These are phyloP conservation scores for Drosophila affinis DNA, from an alignment of 2,888 invertebrate species.

Conservation along the genomic window DNA sequence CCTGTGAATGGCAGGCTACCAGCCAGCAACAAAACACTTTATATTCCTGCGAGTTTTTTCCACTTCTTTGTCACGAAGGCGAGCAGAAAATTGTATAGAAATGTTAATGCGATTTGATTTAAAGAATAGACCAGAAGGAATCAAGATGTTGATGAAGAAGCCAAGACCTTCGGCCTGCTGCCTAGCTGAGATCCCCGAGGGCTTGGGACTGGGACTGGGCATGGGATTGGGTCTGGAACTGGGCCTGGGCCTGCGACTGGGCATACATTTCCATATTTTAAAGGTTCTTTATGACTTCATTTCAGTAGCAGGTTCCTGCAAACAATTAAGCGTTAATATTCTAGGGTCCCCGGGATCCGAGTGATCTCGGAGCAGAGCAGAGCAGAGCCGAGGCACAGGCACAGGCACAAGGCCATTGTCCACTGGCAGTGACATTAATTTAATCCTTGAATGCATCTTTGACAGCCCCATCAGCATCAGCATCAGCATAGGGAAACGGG, in stretches of 20 bases:
- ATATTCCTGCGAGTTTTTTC: slow-evolving; percentile 48
- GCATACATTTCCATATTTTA: slow-evolving; percentile 76
- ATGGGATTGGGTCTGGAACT: no score
- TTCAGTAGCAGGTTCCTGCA: slow-evolving; percentile 54
- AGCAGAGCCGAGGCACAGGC: no score
- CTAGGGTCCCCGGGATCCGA: slow-evolving; percentile 28
- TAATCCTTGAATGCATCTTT: slow-evolving; percentile 80
- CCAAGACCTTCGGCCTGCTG: slow-evolving; percentile 25
- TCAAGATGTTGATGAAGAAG: slow-evolving; percentile 38
- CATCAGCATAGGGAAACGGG: slow-evolving; percentile 24
- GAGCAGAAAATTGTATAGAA: slow-evolving; percentile 76
- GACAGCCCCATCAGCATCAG: slow-evolving; percentile 59
- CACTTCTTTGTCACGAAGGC: slow-evolving; percentile 66
- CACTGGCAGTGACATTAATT: slow-evolving; percentile 78
- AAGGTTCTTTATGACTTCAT: slow-evolving; percentile 74
- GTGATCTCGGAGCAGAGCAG: slow-evolving; percentile 2
- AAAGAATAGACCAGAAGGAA: slow-evolving; percentile 60
- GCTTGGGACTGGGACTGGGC: slow-evolving; percentile 1
- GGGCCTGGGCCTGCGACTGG: slow-evolving; percentile 15
- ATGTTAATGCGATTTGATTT: slow-evolving; percentile 80
- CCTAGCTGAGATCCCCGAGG: slow-evolving; percentile 8
- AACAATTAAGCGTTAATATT: slow-evolving; percentile 77
- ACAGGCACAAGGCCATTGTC: slow-evolving; percentile 58
- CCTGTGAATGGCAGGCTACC: slow-evolving; percentile 5
- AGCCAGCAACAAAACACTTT: slow-evolving; percentile 70